Evolutionary conservation across 2,888 invertebrate genomes (phyloP), one percentile per base, ranked within the genome.

Genomic region (Perizoma flavofasciatum): DNA sequence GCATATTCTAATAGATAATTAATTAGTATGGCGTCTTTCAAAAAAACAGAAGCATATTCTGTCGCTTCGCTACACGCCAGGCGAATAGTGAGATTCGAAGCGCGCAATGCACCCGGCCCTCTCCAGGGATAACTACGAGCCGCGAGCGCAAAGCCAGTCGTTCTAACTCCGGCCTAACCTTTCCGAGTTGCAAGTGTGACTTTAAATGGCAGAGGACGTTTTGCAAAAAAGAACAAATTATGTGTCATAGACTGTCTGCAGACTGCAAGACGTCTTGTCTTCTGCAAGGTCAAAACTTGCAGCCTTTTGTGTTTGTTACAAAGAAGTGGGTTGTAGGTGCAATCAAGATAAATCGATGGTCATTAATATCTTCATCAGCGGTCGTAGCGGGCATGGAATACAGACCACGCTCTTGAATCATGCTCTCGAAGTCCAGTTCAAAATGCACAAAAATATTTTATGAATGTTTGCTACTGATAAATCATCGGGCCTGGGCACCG

Each of bases 161-260:
- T 43, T 2, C 35, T 22, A 33, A 53, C 39, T 8, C 37, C 22
- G 22, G 22, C 22, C 10, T 58, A 52, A 59, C 59, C 61, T 66
- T 56, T 53, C 41, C 43, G 48, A 35, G 35, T 37, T 47, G 4
- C 51, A 11, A 32, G 48, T 56, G 45, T 56, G 55, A 53, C 59
- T 54, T 35, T 55, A 59, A 22, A 52, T 32, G 48, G 55, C n/a
- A 51, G 55, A 61, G 61, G 58, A 61, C 54, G 46, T 50, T 34
- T 46, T 51, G 41, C 35, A 50, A 59, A 61, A 64, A 59, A 33
- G 35, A 61, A 45, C 46, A 57, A 63, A 55, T 47, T 57, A 55
- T 60, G 61, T 64, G 59, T 64, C 61, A 63, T 59, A 57, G 53
- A 44, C 46, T 32, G 60, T 59, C 57, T 49, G 58, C 22, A 22